A percentile compares a stretch with the other conserved stretches of the same genome.
Conservation (phyloP, 2,888 invertebrate species). For the Machimus rusticus region DNA sequence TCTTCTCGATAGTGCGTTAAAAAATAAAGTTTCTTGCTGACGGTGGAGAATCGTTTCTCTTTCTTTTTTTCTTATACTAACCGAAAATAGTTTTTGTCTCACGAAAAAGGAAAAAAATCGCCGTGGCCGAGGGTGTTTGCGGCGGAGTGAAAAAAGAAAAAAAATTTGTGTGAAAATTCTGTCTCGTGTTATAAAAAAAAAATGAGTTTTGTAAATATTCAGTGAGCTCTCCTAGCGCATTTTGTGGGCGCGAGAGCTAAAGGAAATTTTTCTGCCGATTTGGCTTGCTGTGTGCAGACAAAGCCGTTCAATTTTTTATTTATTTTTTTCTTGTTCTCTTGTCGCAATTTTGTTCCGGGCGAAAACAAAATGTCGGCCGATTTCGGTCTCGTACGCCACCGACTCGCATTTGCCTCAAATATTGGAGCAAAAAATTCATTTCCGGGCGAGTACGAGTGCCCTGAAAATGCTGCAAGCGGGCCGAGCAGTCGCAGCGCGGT, state of each 20-base stretch:
- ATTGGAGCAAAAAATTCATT: not conserved
- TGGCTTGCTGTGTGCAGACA: not conserved
- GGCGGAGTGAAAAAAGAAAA: not conserved
- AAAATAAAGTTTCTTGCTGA: not conserved
- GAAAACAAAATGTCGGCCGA: conserved; percentile 28
- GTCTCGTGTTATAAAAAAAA: not conserved
- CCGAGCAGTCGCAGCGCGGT: not conserved
- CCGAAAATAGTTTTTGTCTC: not conserved
- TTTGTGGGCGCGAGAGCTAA: not conserved
- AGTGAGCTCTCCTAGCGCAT: not conserved
- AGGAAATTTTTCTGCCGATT: not conserved
- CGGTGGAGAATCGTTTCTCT: not conserved
- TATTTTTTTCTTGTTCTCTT: not conserved
- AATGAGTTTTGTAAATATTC: not conserved
- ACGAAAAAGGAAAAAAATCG: not conserved
- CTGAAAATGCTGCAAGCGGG: not conserved
- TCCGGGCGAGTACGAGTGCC: not conserved
- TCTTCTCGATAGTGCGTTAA: not conserved
- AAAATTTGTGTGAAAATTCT: not conserved
- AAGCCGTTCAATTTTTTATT: not conserved
- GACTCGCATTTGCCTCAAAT: not conserved
- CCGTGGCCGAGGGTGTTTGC: not conserved
- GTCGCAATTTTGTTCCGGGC: not conserved
- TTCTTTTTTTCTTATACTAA: not conserved
- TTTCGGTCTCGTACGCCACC: not conserved